A percentile compares a stretch with the other conserved stretches of the same genome.
Conservation (phyloP, 2,797 vertebrate species). For the Alfaro cultratus region DNA sequence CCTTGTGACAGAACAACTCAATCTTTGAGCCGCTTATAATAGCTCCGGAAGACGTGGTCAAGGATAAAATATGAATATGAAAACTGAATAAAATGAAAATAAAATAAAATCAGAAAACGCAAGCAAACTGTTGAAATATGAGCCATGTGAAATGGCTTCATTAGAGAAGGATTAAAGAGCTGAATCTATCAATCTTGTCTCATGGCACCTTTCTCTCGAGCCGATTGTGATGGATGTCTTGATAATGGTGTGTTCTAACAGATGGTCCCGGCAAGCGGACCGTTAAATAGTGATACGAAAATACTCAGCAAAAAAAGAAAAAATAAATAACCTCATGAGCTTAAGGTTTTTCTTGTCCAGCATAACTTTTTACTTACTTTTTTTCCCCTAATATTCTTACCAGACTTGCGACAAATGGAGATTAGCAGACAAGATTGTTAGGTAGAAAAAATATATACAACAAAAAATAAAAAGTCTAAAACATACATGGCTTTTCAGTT, state of each 20-base stretch:
- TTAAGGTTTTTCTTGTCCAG: too few relatives aligned
- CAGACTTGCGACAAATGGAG: too few relatives aligned
- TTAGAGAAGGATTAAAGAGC: conserved; percentile 6
- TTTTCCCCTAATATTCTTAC: too few relatives aligned
- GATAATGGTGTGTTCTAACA: neutral
- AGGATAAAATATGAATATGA: neutral
- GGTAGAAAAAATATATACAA: too few relatives aligned
- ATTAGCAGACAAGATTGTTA: too few relatives aligned
- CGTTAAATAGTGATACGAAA: neutral
- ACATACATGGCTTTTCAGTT: too few relatives aligned
- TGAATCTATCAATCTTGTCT: conserved; percentile 8
- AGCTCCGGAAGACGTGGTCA: neutral
- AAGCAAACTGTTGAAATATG: neutral
- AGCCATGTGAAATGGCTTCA: neutral
- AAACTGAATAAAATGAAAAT: neutral
- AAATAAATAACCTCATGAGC: neutral
- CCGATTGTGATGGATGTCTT: conserved; percentile 6
- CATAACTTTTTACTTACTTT: too few relatives aligned
- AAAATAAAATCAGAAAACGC: neutral
- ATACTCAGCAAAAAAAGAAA: neutral
- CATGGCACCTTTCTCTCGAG: neutral
- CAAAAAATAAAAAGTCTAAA: too few relatives aligned
- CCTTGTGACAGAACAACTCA: neutral
- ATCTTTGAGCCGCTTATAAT: neutral
- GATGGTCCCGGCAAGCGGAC: neutral